These are phyloP conservation scores for Morbakka virulenta DNA, from an alignment of 30 jellyfish, hydroid and myxozoan species.

Conservation along the genomic window DNA sequence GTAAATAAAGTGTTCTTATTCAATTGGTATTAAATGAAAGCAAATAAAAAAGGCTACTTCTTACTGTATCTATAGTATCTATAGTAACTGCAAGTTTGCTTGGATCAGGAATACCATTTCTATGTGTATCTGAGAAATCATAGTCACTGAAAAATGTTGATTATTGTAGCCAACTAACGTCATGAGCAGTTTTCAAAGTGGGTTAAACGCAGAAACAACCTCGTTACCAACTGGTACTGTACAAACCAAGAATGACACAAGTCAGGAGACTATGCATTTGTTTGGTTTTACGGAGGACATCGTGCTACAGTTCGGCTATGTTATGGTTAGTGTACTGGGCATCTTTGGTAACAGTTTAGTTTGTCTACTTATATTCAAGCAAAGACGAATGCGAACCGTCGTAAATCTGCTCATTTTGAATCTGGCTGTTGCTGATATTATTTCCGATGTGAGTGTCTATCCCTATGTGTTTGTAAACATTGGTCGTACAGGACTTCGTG, in stretches of 20 bases:
- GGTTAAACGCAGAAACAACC: too few relatives aligned
- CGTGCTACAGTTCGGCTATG: conserved; percentile 34
- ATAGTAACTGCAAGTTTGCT: too few relatives aligned
- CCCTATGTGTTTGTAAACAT: conserved; percentile 70
- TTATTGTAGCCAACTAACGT: too few relatives aligned
- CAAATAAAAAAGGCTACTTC: too few relatives aligned
- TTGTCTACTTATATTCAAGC: conserved; percentile 51
- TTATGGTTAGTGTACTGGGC: conserved; percentile 33
- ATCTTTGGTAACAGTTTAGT: conserved; percentile 64
- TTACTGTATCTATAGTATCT: too few relatives aligned
- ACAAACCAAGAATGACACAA: neutral
- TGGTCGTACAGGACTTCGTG: conserved; percentile 32
- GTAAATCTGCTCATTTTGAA: conserved; percentile 72
- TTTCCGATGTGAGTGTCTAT: conserved; percentile 59
- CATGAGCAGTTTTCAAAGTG: too few relatives aligned
- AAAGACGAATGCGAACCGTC: conserved; percentile 59
- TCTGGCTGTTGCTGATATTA: conserved; percentile 75
- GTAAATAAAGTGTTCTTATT: too few relatives aligned
- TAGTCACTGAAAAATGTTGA: too few relatives aligned
- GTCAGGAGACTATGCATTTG: neutral
- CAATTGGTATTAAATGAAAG: too few relatives aligned
- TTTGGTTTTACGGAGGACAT: conserved; percentile 48
- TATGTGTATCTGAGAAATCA: too few relatives aligned
- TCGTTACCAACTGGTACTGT: too few relatives aligned
- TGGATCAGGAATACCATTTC: too few relatives aligned